Base-by-base conservation (phyloP, 2,113 vertebrate species). In the Tympanuchus pallidicinctus region DNA sequence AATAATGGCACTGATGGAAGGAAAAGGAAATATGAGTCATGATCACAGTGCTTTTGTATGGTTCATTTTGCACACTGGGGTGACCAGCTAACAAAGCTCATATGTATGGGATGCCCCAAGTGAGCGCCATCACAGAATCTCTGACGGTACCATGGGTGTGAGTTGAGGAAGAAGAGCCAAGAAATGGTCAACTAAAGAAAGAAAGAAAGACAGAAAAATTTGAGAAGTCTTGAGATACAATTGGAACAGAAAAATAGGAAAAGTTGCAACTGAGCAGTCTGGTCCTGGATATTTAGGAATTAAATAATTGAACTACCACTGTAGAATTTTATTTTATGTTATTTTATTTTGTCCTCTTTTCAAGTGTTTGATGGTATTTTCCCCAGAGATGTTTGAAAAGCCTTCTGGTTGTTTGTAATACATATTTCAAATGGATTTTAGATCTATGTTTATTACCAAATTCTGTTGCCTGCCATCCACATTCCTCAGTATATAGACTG, bases 81-180 rank as follows among this genome's bases (percentile, higher is more conserved):
- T 36, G 13, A 8, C 28, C 34, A 38, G n/a, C 36, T 43, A 40
- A n/a, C 36, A 34, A 21, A 61, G 22, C 27, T 2, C 22, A 27
- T 25, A 54, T 1, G 3, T 48, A 40, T 71, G 73, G 19, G 56
- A 45, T 57, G 42, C 24, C 57, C 56, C 30, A 36, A 36, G n/a
- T 47, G 66, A 34, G 54, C 78, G 3, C 43, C 59, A 18, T 22
- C 45, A 10, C 40, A 77, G 36, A 18, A 70, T n/a, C 45, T 72
- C 0, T 28, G 42, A 30, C 30, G 17, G 11, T 60, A 36, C 6
- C 1, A 0, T 60, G 72, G 19, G 27, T 56, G 61, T 54, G n/a
- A 79, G 8, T 30, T 70, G 56, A 48, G 63, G 30, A 64, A 60
- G 24, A 50, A 13, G 11, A 12, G 7, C 67, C 12, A 32, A 78